Conservation (phyloP, 2,113 vertebrate species). For the Dromaius novaehollandiae region DNA sequence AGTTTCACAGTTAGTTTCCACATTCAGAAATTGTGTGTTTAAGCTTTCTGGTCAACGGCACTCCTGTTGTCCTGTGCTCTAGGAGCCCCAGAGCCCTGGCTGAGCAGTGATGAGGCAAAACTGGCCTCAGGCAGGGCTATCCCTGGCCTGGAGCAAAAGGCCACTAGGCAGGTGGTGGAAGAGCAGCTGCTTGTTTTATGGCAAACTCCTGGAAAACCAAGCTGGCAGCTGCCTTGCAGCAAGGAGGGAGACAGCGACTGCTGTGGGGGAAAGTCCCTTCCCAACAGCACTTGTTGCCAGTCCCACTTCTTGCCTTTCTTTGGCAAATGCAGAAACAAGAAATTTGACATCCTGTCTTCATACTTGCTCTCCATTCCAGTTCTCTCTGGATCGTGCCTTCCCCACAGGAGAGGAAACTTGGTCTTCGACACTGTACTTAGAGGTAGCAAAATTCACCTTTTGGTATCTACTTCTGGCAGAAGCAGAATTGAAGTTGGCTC, state of each 20-base stretch:
- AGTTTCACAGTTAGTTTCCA: not conserved
- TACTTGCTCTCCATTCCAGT: not conserved
- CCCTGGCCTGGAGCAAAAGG: not conserved
- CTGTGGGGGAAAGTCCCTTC: not conserved
- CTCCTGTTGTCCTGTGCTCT: not conserved
- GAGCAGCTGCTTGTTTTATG: not conserved
- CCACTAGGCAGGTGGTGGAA: not conserved
- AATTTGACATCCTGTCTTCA: not conserved
- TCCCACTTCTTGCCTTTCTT: not conserved
- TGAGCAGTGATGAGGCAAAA: not conserved
- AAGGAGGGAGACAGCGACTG: not conserved
- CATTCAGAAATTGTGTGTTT: not conserved
- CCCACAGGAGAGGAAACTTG: not conserved
- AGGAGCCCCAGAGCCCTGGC: not conserved
- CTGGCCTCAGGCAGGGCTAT: not conserved
- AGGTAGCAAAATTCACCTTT: not conserved
- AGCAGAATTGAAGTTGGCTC: not conserved
- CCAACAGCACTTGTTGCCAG: not conserved
- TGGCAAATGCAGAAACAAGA: not conserved
- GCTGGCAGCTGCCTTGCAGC: not conserved
- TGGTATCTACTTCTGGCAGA: not conserved
- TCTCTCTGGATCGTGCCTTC: not conserved
- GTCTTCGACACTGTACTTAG: not conserved
- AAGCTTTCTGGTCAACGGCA: not conserved
- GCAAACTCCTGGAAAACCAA: not conserved